phyloP scores from a whole-genome alignment of 1,140 invertebrate species.

The Drosophila takahashii region DNA sequence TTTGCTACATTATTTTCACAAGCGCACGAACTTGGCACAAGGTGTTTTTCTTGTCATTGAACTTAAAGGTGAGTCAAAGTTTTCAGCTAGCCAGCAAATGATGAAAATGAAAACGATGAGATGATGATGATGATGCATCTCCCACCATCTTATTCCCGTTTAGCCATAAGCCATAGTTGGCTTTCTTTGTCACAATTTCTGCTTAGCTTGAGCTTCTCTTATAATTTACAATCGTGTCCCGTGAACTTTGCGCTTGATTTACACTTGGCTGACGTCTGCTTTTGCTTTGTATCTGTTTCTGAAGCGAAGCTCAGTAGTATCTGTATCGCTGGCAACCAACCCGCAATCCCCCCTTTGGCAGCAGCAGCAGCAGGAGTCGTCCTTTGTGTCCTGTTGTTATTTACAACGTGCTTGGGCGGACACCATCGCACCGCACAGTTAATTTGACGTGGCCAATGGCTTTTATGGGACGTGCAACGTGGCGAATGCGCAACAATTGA shows the following conservation, averaged over 20 bases:
- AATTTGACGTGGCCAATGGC: conserved; percentile 67
- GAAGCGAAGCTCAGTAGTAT: not conserved
- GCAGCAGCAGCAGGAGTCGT: conserved; percentile 24
- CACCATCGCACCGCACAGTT: conserved; percentile 51
- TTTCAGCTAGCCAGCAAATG: conserved; percentile 41
- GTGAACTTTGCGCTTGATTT: conserved; percentile 76
- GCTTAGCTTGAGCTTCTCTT: conserved; percentile 61
- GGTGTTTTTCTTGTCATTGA: conserved; percentile 73
- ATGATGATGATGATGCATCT: conserved; percentile 30
- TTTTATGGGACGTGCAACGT: conserved; percentile 34
- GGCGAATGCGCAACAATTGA: conserved; percentile 69
- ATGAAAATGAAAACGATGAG: conserved; percentile 30
- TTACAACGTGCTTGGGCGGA: conserved; percentile 63
- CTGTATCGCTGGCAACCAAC: conserved; percentile 15
- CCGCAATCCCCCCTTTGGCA: not conserved
- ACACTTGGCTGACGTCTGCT: conserved; percentile 75
- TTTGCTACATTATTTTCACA: conserved; percentile 75
- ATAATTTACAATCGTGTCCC: conserved; percentile 77
- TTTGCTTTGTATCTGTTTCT: conserved; percentile 52
- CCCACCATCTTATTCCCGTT: conserved; percentile 4
- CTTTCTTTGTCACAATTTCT: conserved; percentile 61
- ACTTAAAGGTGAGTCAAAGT: conserved; percentile 54
- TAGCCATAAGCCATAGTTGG: conserved; percentile 8
- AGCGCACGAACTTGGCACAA: conserved; percentile 64
- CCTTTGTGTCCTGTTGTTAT: conserved; percentile 68